phyloP scores from a whole-genome alignment of 2,888 invertebrate species.

The Philopedon plagiatum region DNA sequence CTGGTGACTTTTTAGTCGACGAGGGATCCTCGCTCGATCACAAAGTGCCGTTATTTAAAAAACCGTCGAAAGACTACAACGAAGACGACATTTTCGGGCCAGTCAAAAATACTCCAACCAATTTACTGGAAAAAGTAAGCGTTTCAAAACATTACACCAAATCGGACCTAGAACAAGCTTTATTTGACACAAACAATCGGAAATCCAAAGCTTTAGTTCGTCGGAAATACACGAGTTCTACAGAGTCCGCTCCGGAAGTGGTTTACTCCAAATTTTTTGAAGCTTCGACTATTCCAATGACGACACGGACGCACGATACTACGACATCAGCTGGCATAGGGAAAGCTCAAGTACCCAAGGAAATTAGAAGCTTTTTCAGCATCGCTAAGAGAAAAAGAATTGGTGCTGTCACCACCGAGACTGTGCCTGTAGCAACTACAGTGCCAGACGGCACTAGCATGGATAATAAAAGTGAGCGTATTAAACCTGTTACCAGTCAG shows the following conservation, averaged over 20 bases:
- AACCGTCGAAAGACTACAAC: conserved; percentile 51
- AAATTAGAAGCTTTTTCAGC: conserved; percentile 1
- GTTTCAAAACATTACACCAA: conserved; percentile 48
- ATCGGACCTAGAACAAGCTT: conserved; percentile 55
- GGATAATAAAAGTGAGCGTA: conserved; percentile 20
- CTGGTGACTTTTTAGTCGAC: conserved; percentile 52
- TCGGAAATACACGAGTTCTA: conserved; percentile 13
- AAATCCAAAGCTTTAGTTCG: conserved; percentile 29
- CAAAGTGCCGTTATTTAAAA: conserved; percentile 46
- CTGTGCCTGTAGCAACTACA: conserved; percentile 50
- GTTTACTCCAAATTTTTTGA: conserved; percentile 63
- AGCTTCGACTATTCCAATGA: conserved; percentile 54
- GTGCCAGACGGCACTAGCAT: conserved; percentile 45
- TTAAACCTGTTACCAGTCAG: conserved; percentile 66
- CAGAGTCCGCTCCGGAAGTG: conserved; percentile 53
- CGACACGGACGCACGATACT: conserved; percentile 35
- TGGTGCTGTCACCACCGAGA: conserved; percentile 12
- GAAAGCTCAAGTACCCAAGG: not conserved
- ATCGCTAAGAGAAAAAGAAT: conserved; percentile 9
- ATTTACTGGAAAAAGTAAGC: conserved; percentile 25
- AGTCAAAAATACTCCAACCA: conserved; percentile 47
- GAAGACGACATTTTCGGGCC: conserved; percentile 62
- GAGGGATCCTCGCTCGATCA: conserved; percentile 27
- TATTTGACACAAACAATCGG: conserved; percentile 55
- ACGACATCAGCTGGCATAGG: not conserved